Conservation (phyloP, 2,888 invertebrate species). For the Caenorhabditis sp. region DNA sequence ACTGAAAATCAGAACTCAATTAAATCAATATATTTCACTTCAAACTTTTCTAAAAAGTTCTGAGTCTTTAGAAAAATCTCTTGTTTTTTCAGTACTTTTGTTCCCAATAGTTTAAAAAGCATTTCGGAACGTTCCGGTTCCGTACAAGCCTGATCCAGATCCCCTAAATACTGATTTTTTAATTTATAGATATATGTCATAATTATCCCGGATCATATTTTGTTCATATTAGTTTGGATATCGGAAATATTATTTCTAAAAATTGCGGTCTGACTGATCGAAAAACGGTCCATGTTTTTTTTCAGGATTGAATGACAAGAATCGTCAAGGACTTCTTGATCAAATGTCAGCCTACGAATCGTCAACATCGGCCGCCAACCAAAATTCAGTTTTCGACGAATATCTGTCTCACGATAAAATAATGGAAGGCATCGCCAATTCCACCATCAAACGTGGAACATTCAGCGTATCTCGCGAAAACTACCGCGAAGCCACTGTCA, state of each 20-base stretch:
- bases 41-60: too few relatives aligned
- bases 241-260: background rate
- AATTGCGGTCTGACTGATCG: background rate
- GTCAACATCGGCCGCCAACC: slow-evolving; percentile 9
- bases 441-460: slow-evolving; percentile 82
- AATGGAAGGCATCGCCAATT: slow-evolving; percentile 82
- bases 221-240: too few relatives aligned
- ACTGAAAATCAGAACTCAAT: too few relatives aligned
- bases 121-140: too few relatives aligned
- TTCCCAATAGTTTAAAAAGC: background rate
- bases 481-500: slow-evolving; percentile 88
- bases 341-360: slow-evolving; percentile 76
- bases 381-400: slow-evolving; percentile 72
- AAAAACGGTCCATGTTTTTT: background rate
- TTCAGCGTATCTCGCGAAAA: slow-evolving; percentile 88
- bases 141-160: too few relatives aligned
- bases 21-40: too few relatives aligned
- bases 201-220: too few relatives aligned
- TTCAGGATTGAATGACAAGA: slow-evolving; percentile 65
- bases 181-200: too few relatives aligned
- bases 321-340: slow-evolving; percentile 83
- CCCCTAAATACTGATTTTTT: too few relatives aligned
- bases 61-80: background rate
- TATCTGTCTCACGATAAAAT: slow-evolving; percentile 83
- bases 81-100: background rate